phyloP scores from a whole-genome alignment of 2,113 vertebrate genomes.

The Phyllostomus hastatus region DNA sequence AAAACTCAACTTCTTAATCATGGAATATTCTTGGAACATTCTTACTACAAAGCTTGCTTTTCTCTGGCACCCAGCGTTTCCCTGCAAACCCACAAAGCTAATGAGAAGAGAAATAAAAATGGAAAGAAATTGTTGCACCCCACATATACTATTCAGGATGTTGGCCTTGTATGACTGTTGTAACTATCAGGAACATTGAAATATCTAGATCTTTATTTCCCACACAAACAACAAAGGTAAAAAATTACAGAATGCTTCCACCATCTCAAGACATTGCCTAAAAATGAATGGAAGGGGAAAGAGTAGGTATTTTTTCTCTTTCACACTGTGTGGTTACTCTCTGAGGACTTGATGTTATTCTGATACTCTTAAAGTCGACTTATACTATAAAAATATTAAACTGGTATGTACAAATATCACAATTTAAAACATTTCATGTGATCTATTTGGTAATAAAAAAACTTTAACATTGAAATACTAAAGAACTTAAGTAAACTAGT shows the following conservation, averaged over 20 bases:
- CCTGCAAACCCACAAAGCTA: background rate
- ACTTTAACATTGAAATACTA: background rate
- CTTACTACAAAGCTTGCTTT: background rate
- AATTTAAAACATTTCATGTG: background rate
- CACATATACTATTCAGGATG: background rate
- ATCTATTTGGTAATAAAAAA: background rate
- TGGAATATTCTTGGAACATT: background rate
- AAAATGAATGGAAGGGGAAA: background rate
- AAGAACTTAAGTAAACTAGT: background rate
- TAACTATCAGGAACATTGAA: background rate
- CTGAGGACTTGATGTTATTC: background rate
- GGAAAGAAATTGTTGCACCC: background rate
- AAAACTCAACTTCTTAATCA: background rate
- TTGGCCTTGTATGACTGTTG: background rate
- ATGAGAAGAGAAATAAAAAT: background rate
- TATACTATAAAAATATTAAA: background rate
- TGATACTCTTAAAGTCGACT: background rate
- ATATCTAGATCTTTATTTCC: background rate
- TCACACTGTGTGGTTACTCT: background rate
- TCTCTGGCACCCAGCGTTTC: background rate
- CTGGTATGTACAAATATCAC: background rate
- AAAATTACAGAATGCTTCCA: background rate
- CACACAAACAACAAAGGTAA: background rate
- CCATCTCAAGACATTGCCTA: background rate
- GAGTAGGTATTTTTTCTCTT: background rate